Evolutionary conservation across 2,113 vertebrate species (phyloP).

Genomic region (Osmerus mordax): DNA sequence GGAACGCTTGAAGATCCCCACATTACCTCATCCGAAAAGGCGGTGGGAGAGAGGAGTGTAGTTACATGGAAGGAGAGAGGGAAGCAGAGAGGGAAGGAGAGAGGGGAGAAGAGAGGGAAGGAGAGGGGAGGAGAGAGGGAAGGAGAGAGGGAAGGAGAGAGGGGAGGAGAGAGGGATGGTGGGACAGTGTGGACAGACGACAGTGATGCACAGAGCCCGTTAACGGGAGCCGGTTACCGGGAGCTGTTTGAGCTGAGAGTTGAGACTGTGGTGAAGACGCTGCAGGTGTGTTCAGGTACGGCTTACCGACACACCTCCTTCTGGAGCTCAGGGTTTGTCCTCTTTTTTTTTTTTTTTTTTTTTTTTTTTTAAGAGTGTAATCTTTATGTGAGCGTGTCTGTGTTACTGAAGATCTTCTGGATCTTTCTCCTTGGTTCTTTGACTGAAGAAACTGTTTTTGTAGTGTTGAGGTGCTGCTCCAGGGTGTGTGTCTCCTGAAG

Average conservation of each 20-base stretch:
- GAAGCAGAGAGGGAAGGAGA: no score
- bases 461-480: slow-evolving; percentile 16
- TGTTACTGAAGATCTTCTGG: no score
- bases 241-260: not conserved
- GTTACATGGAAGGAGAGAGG: slow-evolving; percentile 19
- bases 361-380: no score
- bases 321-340: no score
- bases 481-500: slow-evolving; percentile 59
- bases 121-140: slow-evolving; percentile 15
- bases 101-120: not conserved
- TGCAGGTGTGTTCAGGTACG: no score
- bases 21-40: slow-evolving; percentile 77
- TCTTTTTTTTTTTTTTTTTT: no score
- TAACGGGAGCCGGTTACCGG: not conserved
- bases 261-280: not conserved
- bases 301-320: no score
- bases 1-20: slow-evolving; percentile 66
- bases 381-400: no score
- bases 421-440: no score
- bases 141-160: slow-evolving; percentile 16
- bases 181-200: slow-evolving; percentile 31
- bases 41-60: slow-evolving; percentile 34
- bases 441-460: no score
- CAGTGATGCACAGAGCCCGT: slow-evolving; percentile 18
- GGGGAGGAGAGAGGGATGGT: slow-evolving; percentile 23